A percentile compares a stretch with the other conserved stretches of the same genome.
These are phyloP conservation scores for Aphelinus certus DNA, from an alignment of 1,140 invertebrate species.

Conservation along the genomic window DNA sequence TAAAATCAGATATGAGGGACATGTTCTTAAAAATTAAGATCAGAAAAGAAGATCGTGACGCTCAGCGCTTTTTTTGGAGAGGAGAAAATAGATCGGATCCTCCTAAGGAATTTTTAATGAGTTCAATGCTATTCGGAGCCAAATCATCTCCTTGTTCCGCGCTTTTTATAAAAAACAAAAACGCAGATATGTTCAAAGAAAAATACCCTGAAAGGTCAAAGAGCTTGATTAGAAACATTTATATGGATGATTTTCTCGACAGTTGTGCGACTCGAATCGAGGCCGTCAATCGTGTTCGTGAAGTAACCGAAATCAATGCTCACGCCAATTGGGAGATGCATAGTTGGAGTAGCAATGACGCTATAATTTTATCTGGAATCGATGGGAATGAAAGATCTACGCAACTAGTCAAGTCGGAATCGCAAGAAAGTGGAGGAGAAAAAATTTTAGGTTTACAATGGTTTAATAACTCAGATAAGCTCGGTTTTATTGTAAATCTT, in stretches of 20 bases:
- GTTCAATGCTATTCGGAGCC: constrained; percentile 53
- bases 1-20: neutral
- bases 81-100: too few relatives aligned
- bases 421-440: neutral
- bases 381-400: neutral
- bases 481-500: neutral
- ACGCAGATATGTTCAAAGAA: constrained; percentile 18
- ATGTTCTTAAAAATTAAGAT: constrained; percentile 17
- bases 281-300: neutral
- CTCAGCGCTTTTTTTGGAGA: too few relatives aligned
- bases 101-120: constrained; percentile 47
- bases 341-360: neutral
- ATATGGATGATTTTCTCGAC: constrained; percentile 8
- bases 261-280: neutral
- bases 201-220: neutral
- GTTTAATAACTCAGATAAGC: neutral
- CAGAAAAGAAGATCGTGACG: constrained; percentile 6
- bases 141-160: constrained; percentile 50
- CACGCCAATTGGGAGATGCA: neutral
- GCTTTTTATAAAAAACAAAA: constrained; percentile 46
- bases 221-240: neutral
- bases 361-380: neutral
- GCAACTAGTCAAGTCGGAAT: neutral
- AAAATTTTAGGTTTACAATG: constrained; percentile 6
- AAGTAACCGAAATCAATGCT: neutral